Evolutionary conservation across 2,113 vertebrate species (phyloP).

Genomic region (Oryzias celebensis): DNA sequence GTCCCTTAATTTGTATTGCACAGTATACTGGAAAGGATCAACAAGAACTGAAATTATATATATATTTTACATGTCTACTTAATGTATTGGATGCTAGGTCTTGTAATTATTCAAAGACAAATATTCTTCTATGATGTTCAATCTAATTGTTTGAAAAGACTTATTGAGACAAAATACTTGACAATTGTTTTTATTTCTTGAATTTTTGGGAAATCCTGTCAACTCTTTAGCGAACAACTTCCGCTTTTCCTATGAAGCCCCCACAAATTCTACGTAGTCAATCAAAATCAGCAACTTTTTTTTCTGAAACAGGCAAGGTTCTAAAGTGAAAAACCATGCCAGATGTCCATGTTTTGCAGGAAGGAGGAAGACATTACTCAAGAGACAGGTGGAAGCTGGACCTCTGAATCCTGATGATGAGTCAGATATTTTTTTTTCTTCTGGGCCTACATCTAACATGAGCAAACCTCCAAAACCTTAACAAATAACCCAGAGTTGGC

Average conservation of each 20-base stretch:
- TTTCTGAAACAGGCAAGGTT: slow-evolving; percentile 3
- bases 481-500: slow-evolving; percentile 23
- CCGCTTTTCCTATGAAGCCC: neutral
- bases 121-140: too few relatives aligned
- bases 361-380: slow-evolving; percentile 11
- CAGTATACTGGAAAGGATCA: too few relatives aligned
- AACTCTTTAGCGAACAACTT: neutral
- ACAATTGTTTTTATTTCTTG: too few relatives aligned
- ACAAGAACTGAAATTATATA: too few relatives aligned
- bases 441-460: slow-evolving; percentile 14
- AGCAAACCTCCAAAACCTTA: slow-evolving; percentile 28
- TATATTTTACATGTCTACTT: too few relatives aligned
- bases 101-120: too few relatives aligned
- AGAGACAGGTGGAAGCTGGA: slow-evolving; percentile 7
- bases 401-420: neutral
- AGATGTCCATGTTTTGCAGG: slow-evolving; percentile 17
- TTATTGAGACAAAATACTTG: too few relatives aligned
- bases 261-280: neutral
- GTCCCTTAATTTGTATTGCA: too few relatives aligned
- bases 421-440: slow-evolving; percentile 23
- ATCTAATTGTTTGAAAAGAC: too few relatives aligned
- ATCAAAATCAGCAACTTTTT: neutral
- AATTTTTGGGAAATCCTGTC: too few relatives aligned
- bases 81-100: too few relatives aligned
- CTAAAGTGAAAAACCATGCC: slow-evolving; percentile 3